Base-by-base conservation (phyloP, 2,113 vertebrate species). In the Lepisosteus osseus region DNA sequence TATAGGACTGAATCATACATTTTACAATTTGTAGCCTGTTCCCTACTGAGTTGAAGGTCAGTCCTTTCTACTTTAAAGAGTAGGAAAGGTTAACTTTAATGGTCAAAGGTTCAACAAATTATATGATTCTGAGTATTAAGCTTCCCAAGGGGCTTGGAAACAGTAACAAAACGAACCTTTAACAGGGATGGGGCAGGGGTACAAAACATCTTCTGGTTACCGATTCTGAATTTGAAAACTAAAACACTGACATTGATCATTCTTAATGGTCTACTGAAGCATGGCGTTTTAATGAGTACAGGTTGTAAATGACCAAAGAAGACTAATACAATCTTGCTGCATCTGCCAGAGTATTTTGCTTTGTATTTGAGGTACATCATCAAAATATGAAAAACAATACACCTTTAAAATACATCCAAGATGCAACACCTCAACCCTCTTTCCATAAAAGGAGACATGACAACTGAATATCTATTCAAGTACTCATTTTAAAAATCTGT, bases 281-380 rank as follows among this genome's bases (percentile, higher is more conserved):
- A 69, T 73, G 54, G 15, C 62, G 70, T 78, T 80, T 78, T 80
- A 82, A 80, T 80, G 73, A 68, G 13, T 54, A 9, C 76, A 72
- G 72, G 72, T 80, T 77, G 47, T 76, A 75, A 79, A 72, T 75
- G 73, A 61, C 71, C 67, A 66, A 71, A 75, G 57, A 13, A 13
- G 4, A 2, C 14, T 13, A 1, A n/a, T 59, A 59, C 5, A 59
- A 59, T 15, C 5, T 11, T n/a, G 55, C 71, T 71, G 78, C 76
- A 63, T 63, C 72, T 70, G 71, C 79, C 71, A 82, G 83, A 85
- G 29, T 29, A 29, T 29, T 29, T 29, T 29, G 29, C 29, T 29
- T 29, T 29, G 29, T 29, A 29, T 29, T 29, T 29, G 29, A 29
- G 29, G 29, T 29, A 29, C 29, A 1, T 29, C 29, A 29, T 29